Percentiles rank a stretch among this genome's conserved stretches.
These are phyloP conservation scores for Masnerella sp. DNA, from an alignment of 2,888 invertebrate species.

Conservation along the genomic window DNA sequence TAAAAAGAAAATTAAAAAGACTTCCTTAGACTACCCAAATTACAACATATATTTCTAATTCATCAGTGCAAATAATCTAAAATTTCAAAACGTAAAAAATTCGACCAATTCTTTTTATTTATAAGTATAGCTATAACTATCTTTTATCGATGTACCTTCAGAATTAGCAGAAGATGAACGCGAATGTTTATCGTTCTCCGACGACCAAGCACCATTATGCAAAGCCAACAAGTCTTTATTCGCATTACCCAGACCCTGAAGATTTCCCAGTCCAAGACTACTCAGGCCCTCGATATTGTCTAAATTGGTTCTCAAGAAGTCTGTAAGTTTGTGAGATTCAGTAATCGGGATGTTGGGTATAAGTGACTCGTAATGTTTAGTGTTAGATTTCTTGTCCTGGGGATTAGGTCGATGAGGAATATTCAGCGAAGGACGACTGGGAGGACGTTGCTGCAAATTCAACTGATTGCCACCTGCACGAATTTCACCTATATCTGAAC, in stretches of 20 bases:
- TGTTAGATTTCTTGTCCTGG: slow-evolving; percentile 75
- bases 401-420: slow-evolving; percentile 75
- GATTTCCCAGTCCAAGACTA: slow-evolving; percentile 70
- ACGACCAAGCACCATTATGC: slow-evolving; percentile 84
- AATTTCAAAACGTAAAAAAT: too few relatives aligned
- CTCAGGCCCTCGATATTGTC: slow-evolving; percentile 84
- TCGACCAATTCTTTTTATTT: too few relatives aligned
- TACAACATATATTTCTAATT: neutral
- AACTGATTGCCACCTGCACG: slow-evolving; percentile 71
- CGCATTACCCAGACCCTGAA: slow-evolving; percentile 71
- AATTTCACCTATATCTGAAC: slow-evolving; percentile 70
- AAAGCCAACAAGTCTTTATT: slow-evolving; percentile 84
- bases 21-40: neutral
- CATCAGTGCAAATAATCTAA: too few relatives aligned
- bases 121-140: too few relatives aligned
- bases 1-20: neutral
- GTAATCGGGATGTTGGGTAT: slow-evolving; percentile 70
- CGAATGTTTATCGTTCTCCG: slow-evolving; percentile 71
- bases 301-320: slow-evolving; percentile 84
- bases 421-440: slow-evolving; percentile 75
- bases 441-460: slow-evolving; percentile 73
- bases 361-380: slow-evolving; percentile 76
- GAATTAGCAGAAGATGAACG: slow-evolving; percentile 72
- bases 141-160: too few relatives aligned
- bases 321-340: slow-evolving; percentile 84